Evolutionary conservation across 1,140 invertebrate species (phyloP).

Genomic region (Anoplolepis gracilipes): DNA sequence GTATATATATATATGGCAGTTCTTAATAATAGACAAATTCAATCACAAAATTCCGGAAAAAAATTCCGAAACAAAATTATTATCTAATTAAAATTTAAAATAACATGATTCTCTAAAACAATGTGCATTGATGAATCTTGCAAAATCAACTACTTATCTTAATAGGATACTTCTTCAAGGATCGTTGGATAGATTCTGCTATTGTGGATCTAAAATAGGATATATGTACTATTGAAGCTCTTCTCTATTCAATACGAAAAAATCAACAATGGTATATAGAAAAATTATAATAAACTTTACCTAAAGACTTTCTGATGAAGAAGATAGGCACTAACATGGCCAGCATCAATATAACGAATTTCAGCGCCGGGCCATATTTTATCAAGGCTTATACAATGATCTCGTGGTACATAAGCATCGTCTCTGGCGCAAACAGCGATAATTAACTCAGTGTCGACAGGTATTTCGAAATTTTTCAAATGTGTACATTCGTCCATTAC

Average conservation of each 20-base stretch:
- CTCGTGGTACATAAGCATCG: slow-evolving; percentile 97
- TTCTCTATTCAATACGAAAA: not conserved
- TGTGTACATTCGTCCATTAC: slow-evolving; percentile 99
- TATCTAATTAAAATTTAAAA: slow-evolving; percentile 18
- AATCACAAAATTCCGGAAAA: slow-evolving; percentile 18
- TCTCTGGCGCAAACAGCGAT: slow-evolving; percentile 94
- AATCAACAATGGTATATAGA: not conserved
- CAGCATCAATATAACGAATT: slow-evolving; percentile 94
- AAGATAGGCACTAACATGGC: slow-evolving; percentile 96
- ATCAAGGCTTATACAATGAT: slow-evolving; percentile 92
- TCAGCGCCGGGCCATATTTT: slow-evolving; percentile 97
- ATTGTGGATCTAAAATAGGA: slow-evolving; percentile 83
- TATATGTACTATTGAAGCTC: not conserved
- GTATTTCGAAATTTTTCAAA: slow-evolving; percentile 95
- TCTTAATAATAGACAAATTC: not conserved
- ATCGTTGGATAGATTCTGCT: slow-evolving; percentile 86
- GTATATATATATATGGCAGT: not conserved
- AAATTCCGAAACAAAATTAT: no score
- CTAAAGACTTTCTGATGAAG: slow-evolving; percentile 95
- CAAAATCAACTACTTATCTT: slow-evolving; percentile 76
- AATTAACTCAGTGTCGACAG: slow-evolving; percentile 94
- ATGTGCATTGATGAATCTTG: slow-evolving; percentile 1
- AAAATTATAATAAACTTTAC: slow-evolving; percentile 83
- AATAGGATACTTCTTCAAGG: slow-evolving; percentile 85
- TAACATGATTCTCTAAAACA: not conserved